phyloP scores from a whole-genome alignment of 2,888 invertebrate genomes.

The Stenodema calcarata region DNA sequence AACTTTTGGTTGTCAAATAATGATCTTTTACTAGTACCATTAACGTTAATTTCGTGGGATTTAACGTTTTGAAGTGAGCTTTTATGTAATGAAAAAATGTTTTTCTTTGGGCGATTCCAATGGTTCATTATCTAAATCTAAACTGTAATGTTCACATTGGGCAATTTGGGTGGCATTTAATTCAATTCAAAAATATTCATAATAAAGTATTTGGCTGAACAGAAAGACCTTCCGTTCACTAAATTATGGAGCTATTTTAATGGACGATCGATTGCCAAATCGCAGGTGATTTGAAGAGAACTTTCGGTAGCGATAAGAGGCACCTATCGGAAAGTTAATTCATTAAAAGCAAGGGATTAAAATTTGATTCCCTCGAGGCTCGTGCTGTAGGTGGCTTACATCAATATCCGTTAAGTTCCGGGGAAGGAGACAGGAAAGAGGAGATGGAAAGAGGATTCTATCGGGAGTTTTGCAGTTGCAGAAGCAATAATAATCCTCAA shows the following conservation, averaged over 20 bases:
- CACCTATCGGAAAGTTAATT: neutral
- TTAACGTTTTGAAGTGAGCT: too few relatives aligned
- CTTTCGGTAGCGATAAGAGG: neutral
- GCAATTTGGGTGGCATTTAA: too few relatives aligned
- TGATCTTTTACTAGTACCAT: too few relatives aligned
- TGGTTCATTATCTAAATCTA: too few relatives aligned
- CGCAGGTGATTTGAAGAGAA: neutral
- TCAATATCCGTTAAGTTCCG: slow-evolving; percentile 16
- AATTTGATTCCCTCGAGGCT: slow-evolving; percentile 12
- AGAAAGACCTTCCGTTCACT: too few relatives aligned
- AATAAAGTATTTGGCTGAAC: too few relatives aligned
- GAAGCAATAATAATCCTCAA: slow-evolving; percentile 46
- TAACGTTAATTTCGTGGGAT: too few relatives aligned
- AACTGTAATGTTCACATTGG: too few relatives aligned
- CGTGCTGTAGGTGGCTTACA: slow-evolving; percentile 6
- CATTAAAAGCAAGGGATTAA: slow-evolving; percentile 18
- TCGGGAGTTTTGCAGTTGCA: slow-evolving; percentile 37
- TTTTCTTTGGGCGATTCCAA: too few relatives aligned
- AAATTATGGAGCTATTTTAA: neutral
- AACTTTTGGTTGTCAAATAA: too few relatives aligned
- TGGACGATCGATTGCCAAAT: neutral
- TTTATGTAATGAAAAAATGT: too few relatives aligned
- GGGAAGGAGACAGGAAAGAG: neutral
- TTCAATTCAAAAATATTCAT: too few relatives aligned
- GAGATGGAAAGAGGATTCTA: slow-evolving; percentile 14